Evolutionary conservation across 30 jellyfish, hydroid and myxozoan species (phyloP), one percentile per base, ranked within the genome.

Genomic region (Pseudorhiza aurosa): DNA sequence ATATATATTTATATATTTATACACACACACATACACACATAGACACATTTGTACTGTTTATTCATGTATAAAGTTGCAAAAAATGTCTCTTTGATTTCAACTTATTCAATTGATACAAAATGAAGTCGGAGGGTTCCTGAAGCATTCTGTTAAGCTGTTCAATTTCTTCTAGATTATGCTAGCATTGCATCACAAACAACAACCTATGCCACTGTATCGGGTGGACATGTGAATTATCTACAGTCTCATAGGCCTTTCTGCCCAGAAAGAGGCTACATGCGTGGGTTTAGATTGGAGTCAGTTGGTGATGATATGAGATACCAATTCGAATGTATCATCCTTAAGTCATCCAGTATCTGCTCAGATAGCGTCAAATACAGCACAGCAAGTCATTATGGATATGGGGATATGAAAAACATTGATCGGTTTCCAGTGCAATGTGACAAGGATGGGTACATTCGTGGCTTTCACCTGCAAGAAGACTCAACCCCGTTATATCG

Each of bases 371-470:
- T 24, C 17, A 33, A 8, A 42, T 7, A 30, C 19, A 58, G 77
- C 2, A 0, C 58, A 12, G 28, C 27, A 21, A n/a, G 36, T 18
- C 60, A 64, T 14, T 32, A 64, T 35, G 77, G 77, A 25, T 15
- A 33, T 64, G 58, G 58, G 0, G 35, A 64, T 33, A 31, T 40
- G 32, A 57, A 64, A 14, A 12, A 4, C 19, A 64, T 64, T 33
- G 77, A 64, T 17, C 32, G 77, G 21, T 42, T 30, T 15, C 40
- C 77, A 30, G 53, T 33, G 17, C 60, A 64, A 2, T 64, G 77
- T 36, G 39, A 28, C 58, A 31, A 11, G 32, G 21, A 35, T 14
- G 77, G 77, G 1, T 64, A 64, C 51, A 36, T 64, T 31, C 14
- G 22, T 11, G 50, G 40, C 0, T 64, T 64, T 25, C 28, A 14